A percentile compares a stretch with the other conserved stretches of the same genome.
Conservation (phyloP, 1,140 invertebrate species). For the Coenobita brevimanus region DNA sequence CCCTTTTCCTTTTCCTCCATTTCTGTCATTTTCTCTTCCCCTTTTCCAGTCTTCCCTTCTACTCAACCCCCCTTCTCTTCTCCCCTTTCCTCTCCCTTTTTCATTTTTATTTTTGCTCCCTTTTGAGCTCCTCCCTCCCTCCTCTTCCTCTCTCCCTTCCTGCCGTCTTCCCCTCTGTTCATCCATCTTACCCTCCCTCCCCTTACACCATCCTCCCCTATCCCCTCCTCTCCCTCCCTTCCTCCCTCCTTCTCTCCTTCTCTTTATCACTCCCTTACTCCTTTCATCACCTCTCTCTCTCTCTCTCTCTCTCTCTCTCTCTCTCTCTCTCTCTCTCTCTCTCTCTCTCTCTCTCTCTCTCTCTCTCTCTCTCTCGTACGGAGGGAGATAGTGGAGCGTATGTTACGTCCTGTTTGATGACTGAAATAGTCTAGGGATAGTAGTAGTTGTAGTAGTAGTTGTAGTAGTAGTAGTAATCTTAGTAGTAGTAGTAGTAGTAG, state of each 20-base stretch:
- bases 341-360: neutral
- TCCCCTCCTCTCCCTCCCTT: too few relatives aligned
- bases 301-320: too few relatives aligned
- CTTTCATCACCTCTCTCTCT: too few relatives aligned
- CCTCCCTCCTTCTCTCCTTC: too few relatives aligned
- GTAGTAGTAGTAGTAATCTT: too few relatives aligned
- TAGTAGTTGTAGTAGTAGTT: neutral
- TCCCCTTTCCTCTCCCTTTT: neutral
- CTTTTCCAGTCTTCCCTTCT: neutral
- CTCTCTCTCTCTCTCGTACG: too few relatives aligned
- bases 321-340: conserved; percentile 2
- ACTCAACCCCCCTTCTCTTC: neutral
- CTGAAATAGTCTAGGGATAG: neutral
- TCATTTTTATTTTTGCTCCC: too few relatives aligned
- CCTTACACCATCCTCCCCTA: neutral
- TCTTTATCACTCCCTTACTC: neutral
- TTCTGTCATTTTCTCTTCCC: neutral
- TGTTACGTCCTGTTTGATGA: neutral
- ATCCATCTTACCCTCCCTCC: neutral
- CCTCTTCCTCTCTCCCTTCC: neutral
- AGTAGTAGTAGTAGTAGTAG: too few relatives aligned
- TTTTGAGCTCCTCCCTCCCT: neutral
- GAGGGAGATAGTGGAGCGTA: too few relatives aligned
- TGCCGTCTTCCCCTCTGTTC: neutral
- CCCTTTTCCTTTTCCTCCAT: neutral